phyloP scores from a whole-genome alignment of 2,888 invertebrate genomes.

The Aphodius sticticus region DNA sequence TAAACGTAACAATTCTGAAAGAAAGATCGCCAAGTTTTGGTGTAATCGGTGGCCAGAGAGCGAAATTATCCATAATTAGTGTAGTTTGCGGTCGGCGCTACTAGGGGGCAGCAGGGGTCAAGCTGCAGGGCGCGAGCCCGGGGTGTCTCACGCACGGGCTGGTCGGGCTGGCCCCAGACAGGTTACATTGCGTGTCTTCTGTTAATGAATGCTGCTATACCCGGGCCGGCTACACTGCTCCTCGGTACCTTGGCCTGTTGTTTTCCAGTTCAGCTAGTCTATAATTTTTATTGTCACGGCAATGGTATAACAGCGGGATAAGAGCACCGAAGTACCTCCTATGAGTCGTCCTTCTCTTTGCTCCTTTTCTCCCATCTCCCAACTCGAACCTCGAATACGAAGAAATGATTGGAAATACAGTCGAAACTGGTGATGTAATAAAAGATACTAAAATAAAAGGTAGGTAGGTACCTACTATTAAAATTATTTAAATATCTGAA shows the following conservation, averaged over 20 bases:
- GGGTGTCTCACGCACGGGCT: slow-evolving; percentile 48
- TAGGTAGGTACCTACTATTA: background rate
- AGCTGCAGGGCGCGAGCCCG: slow-evolving; percentile 48
- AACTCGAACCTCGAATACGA: background rate
- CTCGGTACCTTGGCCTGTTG: slow-evolving; percentile 63
- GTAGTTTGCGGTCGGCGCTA: slow-evolving; percentile 48
- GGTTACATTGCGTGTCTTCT: slow-evolving; percentile 61
- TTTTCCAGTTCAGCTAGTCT: slow-evolving; percentile 69
- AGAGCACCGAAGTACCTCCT: slow-evolving; percentile 4
- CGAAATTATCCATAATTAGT: slow-evolving; percentile 47
- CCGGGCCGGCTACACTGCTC: slow-evolving; percentile 39
- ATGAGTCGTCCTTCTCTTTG: slow-evolving; percentile 20
- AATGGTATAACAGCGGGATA: slow-evolving; percentile 65
- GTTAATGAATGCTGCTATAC: slow-evolving; percentile 69
- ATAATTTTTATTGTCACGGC: slow-evolving; percentile 70
- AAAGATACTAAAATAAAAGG: background rate
- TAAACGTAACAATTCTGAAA: background rate
- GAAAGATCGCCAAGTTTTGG: background rate
- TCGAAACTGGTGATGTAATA: background rate
- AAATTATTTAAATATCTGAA: slow-evolving; percentile 17
- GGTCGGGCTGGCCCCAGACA: slow-evolving; percentile 42
- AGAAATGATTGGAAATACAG: background rate
- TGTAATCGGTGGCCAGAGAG: slow-evolving; percentile 15
- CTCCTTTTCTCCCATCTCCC: background rate
- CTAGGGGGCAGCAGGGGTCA: slow-evolving; percentile 48